Percentiles rank a stretch among this genome's conserved stretches.
phyloP scores from a whole-genome alignment of 2,888 invertebrate species.

The Heteropelma amictum region DNA sequence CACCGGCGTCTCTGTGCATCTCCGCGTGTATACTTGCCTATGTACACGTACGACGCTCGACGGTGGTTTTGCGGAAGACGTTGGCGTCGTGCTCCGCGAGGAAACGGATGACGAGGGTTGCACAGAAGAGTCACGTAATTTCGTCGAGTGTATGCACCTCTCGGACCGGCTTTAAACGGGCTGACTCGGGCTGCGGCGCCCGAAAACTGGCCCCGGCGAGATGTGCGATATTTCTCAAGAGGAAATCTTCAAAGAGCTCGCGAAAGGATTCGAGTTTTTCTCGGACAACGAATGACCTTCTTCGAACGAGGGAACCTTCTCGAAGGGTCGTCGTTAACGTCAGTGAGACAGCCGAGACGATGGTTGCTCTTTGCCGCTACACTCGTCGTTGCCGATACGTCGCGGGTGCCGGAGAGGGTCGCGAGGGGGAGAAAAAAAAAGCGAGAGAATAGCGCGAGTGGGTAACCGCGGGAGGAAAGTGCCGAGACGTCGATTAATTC shows the following conservation, averaged over 20 bases:
- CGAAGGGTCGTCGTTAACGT: conserved; percentile 1
- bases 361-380: conserved; percentile 7
- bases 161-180: conserved; percentile 33
- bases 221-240: no score
- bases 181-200: conserved; percentile 16
- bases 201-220: not conserved
- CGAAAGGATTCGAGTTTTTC: no score
- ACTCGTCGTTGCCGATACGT: not conserved
- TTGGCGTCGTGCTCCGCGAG: conserved; percentile 38
- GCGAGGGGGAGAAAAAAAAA: not conserved
- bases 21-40: not conserved
- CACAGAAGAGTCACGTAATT: conserved; percentile 54
- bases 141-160: conserved; percentile 46
- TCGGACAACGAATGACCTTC: conserved; percentile 36
- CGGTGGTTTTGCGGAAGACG: conserved; percentile 37
- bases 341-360: conserved; percentile 7
- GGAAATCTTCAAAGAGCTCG: no score
- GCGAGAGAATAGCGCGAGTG: conserved; percentile 30
- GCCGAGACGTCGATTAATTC: conserved; percentile 69
- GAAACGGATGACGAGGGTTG: conserved; percentile 57
- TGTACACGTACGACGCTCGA: not conserved
- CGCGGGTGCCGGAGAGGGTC: not conserved
- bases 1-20: not conserved
- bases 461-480: conserved; percentile 52
- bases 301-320: conserved; percentile 1